These are phyloP conservation scores for Lepetodrilus schrolli DNA, from an alignment of 2,888 invertebrate species.

Conservation along the genomic window DNA sequence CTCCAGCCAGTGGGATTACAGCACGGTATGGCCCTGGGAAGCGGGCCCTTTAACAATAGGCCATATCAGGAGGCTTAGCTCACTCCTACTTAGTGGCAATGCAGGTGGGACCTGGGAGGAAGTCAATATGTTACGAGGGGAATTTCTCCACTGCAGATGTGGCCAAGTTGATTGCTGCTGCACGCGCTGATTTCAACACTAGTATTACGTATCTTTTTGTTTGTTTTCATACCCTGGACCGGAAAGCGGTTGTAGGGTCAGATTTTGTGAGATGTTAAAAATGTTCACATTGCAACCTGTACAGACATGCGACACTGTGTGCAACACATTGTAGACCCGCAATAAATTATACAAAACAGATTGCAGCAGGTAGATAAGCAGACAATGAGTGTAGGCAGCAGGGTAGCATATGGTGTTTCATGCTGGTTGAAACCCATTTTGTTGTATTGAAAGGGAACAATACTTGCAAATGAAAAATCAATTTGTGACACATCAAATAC, in stretches of 20 bases:
- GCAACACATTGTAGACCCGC: not conserved
- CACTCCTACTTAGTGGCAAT: not conserved
- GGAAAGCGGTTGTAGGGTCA: constrained; percentile 12
- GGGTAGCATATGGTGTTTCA: no score
- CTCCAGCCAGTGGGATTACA: not conserved
- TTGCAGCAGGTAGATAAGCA: not conserved
- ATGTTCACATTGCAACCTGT: not conserved
- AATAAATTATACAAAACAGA: not conserved
- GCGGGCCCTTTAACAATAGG: constrained; percentile 24
- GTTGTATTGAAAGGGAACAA: no score
- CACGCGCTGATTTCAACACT: constrained; percentile 17
- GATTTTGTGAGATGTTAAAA: not conserved
- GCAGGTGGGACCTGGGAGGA: not conserved
- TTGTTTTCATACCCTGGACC: not conserved
- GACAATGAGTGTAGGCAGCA: no score
- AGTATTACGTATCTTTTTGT: not conserved
- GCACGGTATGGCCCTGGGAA: not conserved
- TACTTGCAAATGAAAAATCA: no score
- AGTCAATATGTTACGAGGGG: constrained; percentile 20
- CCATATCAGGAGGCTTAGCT: not conserved
- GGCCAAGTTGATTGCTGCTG: constrained; percentile 5
- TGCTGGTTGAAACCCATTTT: no score
- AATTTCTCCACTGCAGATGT: constrained; percentile 17
- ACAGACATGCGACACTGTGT: not conserved
- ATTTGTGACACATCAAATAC: no score